phyloP scores from a whole-genome alignment of 2,797 vertebrate species.

The Anabacerthia variegaticeps region DNA sequence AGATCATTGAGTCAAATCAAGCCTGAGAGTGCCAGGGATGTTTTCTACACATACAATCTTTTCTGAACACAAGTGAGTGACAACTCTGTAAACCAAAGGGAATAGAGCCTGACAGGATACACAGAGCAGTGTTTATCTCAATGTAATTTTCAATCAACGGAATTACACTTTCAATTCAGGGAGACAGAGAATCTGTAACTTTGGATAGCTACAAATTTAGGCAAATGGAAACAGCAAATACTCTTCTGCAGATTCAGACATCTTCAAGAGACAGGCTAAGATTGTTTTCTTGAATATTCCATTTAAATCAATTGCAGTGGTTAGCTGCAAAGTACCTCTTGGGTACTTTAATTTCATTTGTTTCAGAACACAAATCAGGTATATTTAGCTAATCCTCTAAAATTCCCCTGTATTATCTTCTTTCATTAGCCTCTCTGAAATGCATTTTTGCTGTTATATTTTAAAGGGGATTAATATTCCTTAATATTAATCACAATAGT shows the following conservation, averaged over 20 bases:
- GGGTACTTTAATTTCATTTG: constrained; percentile 32
- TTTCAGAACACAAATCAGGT: constrained; percentile 51
- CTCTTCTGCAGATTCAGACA: not conserved
- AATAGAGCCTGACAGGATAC: not conserved
- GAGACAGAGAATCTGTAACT: not conserved
- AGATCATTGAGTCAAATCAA: not conserved
- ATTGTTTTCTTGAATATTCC: not conserved
- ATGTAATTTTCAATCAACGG: not conserved
- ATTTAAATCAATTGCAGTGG: not conserved
- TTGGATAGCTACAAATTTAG: not conserved
- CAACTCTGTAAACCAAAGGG: not conserved
- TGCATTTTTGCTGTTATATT: constrained; percentile 2
- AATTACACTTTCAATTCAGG: not conserved
- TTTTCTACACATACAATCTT: not conserved
- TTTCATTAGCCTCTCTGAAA: constrained; percentile 41
- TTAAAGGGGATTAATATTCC: constrained; percentile 29
- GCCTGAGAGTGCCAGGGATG: not conserved
- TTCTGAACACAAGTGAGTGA: not conserved
- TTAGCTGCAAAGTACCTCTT: constrained; percentile 21
- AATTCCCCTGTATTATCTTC: constrained; percentile 25
- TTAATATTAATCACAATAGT: constrained; percentile 13
- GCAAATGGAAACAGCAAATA: constrained; percentile 13
- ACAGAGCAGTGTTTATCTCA: not conserved
- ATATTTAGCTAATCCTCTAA: constrained; percentile 38
- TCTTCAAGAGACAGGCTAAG: not conserved